These are phyloP conservation scores for Muscicapa adusta DNA, from an alignment of 2,113 vertebrate species.

Conservation along the genomic window DNA sequence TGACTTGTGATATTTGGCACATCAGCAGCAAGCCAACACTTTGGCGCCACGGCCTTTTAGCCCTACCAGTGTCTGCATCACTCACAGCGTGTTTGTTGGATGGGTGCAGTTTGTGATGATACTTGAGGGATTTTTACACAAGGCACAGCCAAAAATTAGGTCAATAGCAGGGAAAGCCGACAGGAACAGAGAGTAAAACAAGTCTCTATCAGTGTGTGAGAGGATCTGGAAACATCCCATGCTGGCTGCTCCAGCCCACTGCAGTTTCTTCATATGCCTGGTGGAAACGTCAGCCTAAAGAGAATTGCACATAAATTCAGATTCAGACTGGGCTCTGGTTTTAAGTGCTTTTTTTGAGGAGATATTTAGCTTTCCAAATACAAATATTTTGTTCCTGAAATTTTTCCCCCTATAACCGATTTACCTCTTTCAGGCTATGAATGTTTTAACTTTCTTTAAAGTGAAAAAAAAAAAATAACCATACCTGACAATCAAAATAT, in stretches of 20 bases:
- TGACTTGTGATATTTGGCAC: constrained; percentile 10
- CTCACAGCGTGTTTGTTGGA: background rate
- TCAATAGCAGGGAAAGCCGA: background rate
- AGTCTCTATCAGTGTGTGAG: background rate
- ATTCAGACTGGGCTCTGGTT: accelerated
- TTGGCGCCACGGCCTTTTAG: background rate
- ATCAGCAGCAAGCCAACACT: background rate
- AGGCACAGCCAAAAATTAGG: background rate
- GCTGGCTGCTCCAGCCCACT: background rate
- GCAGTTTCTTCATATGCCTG: background rate
- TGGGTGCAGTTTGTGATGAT: background rate
- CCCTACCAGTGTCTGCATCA: background rate
- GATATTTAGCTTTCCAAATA: background rate
- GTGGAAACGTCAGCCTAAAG: background rate
- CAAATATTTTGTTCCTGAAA: background rate
- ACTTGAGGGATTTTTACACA: background rate
- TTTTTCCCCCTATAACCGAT: accelerated
- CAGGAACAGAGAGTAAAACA: background rate
- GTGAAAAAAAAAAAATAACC: background rate
- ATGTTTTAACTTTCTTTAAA: background rate
- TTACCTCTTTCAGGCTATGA: background rate
- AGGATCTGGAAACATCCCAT: background rate
- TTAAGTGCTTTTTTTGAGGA: background rate
- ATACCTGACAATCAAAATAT: background rate
- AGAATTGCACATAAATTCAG: background rate